Conservation (phyloP, 1,140 invertebrate genomes). For the Globodera ellingtonae region DNA sequence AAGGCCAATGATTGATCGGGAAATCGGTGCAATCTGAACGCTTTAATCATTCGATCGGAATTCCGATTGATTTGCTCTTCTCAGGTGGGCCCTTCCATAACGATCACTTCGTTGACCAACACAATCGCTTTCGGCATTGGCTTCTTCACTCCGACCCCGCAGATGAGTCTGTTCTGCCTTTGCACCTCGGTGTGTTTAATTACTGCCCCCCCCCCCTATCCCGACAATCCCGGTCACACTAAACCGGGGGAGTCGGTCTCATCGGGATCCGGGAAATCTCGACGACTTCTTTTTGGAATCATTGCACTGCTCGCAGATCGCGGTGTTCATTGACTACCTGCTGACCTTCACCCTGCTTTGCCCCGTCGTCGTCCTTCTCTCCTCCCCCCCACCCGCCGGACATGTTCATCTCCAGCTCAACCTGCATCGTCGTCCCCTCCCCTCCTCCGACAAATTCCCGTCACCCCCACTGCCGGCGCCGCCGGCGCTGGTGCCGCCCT, state of each 20-base stretch:
- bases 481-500: neutral
- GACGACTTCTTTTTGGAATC: no score
- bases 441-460: neutral
- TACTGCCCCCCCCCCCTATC: neutral
- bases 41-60: no score
- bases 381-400: neutral
- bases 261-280: no score
- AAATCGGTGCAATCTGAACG: no score
- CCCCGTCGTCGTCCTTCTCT: conserved; percentile 24
- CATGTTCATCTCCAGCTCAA: neutral
- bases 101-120: conserved; percentile 62
- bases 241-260: no score
- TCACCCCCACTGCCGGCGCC: no score
- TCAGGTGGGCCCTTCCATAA: conserved; percentile 58
- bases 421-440: neutral
- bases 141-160: conserved; percentile 61
- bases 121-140: conserved; percentile 63
- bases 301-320: conserved; percentile 30
- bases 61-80: neutral
- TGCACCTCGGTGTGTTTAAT: conserved; percentile 51
- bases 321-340: conserved; percentile 61
- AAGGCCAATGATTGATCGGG: no score
- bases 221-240: no score
- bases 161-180: conserved; percentile 64
- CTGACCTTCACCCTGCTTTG: conserved; percentile 58